Conservation (phyloP, 1,140 invertebrate species). For the Dinothrombium tinctorium region DNA sequence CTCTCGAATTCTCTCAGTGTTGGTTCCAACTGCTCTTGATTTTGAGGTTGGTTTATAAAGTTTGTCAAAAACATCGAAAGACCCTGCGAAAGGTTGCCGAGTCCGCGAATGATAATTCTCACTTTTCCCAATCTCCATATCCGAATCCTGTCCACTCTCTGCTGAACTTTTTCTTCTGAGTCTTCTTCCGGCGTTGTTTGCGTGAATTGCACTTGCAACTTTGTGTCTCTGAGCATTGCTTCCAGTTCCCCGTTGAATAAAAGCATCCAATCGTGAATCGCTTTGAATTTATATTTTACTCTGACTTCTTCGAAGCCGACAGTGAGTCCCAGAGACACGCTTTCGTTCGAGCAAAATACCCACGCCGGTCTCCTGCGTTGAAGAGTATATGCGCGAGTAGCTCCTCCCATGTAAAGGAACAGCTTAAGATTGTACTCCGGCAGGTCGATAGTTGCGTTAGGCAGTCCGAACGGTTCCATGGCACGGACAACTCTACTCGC, state of each 20-base stretch:
- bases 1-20: constrained; percentile 7
- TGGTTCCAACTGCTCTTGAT: constrained; percentile 6
- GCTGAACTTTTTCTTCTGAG: constrained; percentile 10
- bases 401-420: constrained; percentile 15
- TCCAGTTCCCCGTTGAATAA: constrained; percentile 18
- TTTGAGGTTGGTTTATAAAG: neutral
- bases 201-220: constrained; percentile 16
- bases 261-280: constrained; percentile 16
- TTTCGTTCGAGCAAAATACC: constrained; percentile 16
- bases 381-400: constrained; percentile 15
- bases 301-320: constrained; percentile 15
- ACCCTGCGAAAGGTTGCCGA: constrained; percentile 15
- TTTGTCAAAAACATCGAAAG: constrained; percentile 4
- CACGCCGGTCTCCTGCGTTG: constrained; percentile 14
- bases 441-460: constrained; percentile 16
- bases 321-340: constrained; percentile 16
- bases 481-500: constrained; percentile 14
- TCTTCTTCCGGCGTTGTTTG: constrained; percentile 12
- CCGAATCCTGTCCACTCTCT: constrained; percentile 13
- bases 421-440: constrained; percentile 15
- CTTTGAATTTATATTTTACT: constrained; percentile 15
- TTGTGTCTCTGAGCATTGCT: constrained; percentile 13
- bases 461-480: constrained; percentile 12
- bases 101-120: constrained; percentile 13
- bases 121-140: constrained; percentile 17